These are phyloP conservation scores for Amblyornis subalaris DNA, from an alignment of 2,113 vertebrate species.

Conservation along the genomic window DNA sequence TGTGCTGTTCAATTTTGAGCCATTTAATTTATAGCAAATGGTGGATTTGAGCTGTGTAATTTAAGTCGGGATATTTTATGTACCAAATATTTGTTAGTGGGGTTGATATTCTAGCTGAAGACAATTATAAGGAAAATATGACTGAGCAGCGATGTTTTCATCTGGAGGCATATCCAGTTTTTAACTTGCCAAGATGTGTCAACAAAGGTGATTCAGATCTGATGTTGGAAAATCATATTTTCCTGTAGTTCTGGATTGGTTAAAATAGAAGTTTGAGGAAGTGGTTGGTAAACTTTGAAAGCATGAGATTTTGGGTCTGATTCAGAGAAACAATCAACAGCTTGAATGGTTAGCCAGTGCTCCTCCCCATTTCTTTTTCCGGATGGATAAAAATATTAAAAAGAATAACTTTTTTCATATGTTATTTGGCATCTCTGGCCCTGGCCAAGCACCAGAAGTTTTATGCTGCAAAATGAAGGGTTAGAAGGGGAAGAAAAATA, in stretches of 20 bases:
- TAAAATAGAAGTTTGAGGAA: neutral
- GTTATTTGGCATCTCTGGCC: neutral
- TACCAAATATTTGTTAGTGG: neutral
- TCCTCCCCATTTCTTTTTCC: conserved; percentile 5
- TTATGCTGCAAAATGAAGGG: neutral
- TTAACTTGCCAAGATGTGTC: neutral
- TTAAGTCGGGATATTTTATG: neutral
- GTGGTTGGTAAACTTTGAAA: neutral
- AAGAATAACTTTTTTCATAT: neutral
- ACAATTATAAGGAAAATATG: neutral
- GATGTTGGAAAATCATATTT: neutral
- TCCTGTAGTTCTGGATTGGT: neutral
- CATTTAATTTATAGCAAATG: neutral
- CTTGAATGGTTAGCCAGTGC: neutral
- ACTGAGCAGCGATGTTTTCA: neutral
- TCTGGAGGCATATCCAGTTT: neutral
- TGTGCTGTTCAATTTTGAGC: neutral
- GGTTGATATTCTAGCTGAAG: neutral
- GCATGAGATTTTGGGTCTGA: neutral
- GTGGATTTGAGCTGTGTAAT: neutral
- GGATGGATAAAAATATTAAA: conserved; percentile 14
- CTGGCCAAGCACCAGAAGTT: neutral
- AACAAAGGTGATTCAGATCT: neutral
- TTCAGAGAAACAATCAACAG: conserved; percentile 3
- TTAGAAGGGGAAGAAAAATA: neutral